phyloP scores from a whole-genome alignment of 2,797 vertebrate genomes.

The Eulemur rubriventer region DNA sequence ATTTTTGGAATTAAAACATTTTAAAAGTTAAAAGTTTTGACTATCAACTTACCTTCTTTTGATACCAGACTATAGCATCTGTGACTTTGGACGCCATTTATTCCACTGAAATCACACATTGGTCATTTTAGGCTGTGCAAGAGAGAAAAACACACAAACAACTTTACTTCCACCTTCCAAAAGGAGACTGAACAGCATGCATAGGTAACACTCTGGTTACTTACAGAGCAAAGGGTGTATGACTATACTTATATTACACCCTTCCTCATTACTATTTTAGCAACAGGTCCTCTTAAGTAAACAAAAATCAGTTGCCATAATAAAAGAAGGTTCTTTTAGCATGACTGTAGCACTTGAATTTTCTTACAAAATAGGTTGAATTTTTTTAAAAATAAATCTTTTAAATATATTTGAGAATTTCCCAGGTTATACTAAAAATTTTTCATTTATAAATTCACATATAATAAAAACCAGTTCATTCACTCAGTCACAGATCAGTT shows the following conservation, averaged over 20 bases:
- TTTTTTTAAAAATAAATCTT: neutral
- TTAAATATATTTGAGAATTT: conserved; percentile 53
- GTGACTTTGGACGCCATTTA: conserved; percentile 99
- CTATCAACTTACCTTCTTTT: conserved; percentile 96
- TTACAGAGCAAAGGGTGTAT: conserved; percentile 72
- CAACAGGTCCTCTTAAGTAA: conserved; percentile 70
- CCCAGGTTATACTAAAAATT: neutral
- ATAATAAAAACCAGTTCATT: conserved; percentile 7
- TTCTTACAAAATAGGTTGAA: conserved; percentile 5
- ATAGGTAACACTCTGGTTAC: conserved; percentile 75
- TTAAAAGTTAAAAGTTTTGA: conserved; percentile 58
- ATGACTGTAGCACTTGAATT: conserved; percentile 32
- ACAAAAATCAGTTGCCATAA: conserved; percentile 77
- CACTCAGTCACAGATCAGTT: neutral
- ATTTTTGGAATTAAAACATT: conserved; percentile 66
- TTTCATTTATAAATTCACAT: conserved; percentile 39
- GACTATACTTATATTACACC: conserved; percentile 79
- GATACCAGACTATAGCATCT: conserved; percentile 99
- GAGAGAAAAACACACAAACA: conserved; percentile 81
- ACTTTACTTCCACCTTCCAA: conserved; percentile 81
- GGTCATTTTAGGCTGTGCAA: conserved; percentile 94
- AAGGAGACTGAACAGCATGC: neutral
- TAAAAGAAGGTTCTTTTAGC: conserved; percentile 65
- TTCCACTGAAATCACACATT: conserved; percentile 90
- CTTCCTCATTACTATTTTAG: conserved; percentile 81